Conservation (phyloP, 1,140 invertebrate genomes). For the Periplaneta americana region DNA sequence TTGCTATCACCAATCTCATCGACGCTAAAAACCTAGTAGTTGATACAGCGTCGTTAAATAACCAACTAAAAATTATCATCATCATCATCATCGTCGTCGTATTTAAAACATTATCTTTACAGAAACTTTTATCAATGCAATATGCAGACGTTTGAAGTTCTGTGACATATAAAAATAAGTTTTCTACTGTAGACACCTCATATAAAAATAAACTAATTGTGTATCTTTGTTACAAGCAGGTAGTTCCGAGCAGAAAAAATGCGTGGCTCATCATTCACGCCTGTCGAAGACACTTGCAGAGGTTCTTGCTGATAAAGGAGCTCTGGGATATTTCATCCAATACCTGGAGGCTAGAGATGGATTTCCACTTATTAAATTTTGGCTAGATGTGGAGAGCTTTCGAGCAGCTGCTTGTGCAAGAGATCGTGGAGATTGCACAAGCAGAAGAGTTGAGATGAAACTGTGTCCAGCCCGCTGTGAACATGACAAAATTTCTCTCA, state of each 20-base stretch:
- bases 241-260: background rate
- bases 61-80: no score
- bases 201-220: no score
- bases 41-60: no score
- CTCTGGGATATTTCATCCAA: conserved; percentile 66
- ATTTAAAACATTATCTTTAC: no score
- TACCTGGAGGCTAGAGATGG: conserved; percentile 58
- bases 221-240: background rate
- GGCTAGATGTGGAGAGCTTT: conserved; percentile 67
- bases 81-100: no score
- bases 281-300: conserved; percentile 58
- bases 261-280: conserved; percentile 35
- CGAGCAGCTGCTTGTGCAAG: conserved; percentile 25
- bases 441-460: background rate
- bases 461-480: background rate
- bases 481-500: conserved; percentile 28
- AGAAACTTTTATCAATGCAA: no score
- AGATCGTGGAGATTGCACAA: background rate
- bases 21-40: no score
- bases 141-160: no score
- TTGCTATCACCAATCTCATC: no score
- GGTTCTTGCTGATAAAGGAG: conserved; percentile 60
- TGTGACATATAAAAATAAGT: no score
- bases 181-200: no score
- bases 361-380: conserved; percentile 58